Evolutionary conservation across 2,113 vertebrate species (phyloP).

Genomic region (Stigmatopora nigra): DNA sequence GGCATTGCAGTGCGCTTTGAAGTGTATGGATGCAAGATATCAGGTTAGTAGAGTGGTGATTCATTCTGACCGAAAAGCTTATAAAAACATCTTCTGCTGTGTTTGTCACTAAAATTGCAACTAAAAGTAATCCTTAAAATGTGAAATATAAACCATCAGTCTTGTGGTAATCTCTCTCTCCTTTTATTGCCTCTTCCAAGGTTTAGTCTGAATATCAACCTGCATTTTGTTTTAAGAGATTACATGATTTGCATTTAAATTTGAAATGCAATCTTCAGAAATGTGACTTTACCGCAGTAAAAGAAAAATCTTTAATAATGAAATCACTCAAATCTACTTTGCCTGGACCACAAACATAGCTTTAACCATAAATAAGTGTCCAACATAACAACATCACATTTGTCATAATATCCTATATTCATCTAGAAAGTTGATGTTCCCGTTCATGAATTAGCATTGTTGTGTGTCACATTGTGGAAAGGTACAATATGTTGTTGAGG

Average conservation of each 20-base stretch:
- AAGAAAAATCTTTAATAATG: neutral
- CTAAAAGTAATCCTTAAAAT: neutral
- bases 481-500: neutral
- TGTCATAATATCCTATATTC: no score
- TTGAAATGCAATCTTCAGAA: neutral
- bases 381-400: no score
- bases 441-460: neutral
- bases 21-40: constrained; percentile 95
- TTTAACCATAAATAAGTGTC: no score
- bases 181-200: neutral
- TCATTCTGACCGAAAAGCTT: constrained; percentile 10
- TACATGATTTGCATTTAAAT: neutral
- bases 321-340: no score
- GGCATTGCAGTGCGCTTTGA: constrained; percentile 95
- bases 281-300: neutral
- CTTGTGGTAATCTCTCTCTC: neutral
- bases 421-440: neutral
- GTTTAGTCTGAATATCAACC: neutral
- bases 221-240: neutral
- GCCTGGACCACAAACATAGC: no score
- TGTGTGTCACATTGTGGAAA: neutral
- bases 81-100: neutral
- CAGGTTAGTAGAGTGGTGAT: constrained; percentile 72
- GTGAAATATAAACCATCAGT: neutral
- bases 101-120: neutral